Evolutionary conservation across 2,797 vertebrate species (phyloP), one percentile per base, ranked within the genome.

Genomic region (Salmo trutta): DNA sequence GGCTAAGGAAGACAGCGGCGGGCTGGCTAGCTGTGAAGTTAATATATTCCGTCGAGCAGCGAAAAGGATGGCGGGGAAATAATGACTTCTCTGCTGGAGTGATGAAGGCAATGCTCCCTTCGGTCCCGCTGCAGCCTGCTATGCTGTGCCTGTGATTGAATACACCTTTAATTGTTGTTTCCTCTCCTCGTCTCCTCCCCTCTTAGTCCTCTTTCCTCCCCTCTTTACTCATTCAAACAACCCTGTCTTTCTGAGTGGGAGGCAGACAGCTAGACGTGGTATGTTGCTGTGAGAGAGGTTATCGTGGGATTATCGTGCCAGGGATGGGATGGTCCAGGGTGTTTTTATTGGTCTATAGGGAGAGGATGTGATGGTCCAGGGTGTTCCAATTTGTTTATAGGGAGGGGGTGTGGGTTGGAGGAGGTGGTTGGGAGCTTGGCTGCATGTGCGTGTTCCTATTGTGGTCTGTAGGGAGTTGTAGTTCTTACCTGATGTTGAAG

Each of bases 31-130:
- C 77, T 92, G 68, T 87, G 84, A 90, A 93, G 83, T 90, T 93
- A 92, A 93, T 94, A 68, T 89, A 89, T 91, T 93, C 88, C 87
- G 59, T 21, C n/a, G 77, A 91, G 92, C 89, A 87, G 82, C 85
- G 83, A 62, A 74, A 16, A 85, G 85, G 85, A 83, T 85, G 80
- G 70, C 81, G 73, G 68, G 82, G 79, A 91, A 85, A 88, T 91
- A 94, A 93, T 91, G 86, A 91, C 87, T 84, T 86, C 36, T 81
- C 85, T 87, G 75, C 88, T 70, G 86, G 68, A 78, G 62, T 81
- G 90, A 87, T 21, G n/a, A 8, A 64, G 21, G 17, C 59, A 12
- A n/a, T 81, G 76, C 90, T 92, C 89, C 88, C 87, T 77, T 87
- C 29, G 77, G 86, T 84, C 87, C 80, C 81, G 74, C 89, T 90